phyloP scores from a whole-genome alignment of 1,140 invertebrate species.

The Pseudomyrmex cubaensis region DNA sequence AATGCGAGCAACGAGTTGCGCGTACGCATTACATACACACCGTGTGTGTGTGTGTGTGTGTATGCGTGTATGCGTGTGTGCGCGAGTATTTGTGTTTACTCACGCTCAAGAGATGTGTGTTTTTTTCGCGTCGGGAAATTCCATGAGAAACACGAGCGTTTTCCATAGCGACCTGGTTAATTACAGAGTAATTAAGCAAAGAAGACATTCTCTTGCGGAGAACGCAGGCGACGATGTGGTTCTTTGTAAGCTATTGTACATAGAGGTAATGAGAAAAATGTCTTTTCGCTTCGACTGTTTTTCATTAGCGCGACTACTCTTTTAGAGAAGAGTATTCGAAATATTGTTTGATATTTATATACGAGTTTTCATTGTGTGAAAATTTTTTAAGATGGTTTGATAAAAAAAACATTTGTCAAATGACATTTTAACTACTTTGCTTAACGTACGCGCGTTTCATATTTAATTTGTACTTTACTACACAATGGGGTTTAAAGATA shows the following conservation, averaged over 20 bases:
- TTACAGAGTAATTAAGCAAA: conserved; percentile 27
- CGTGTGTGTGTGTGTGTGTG: conserved; percentile 34
- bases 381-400: no score
- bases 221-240: neutral
- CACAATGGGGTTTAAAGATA: no score
- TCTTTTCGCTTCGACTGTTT: neutral
- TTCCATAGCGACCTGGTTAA: conserved; percentile 5
- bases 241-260: neutral
- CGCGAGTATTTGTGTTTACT: no score
- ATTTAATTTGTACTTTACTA: neutral
- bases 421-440: neutral
- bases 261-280: neutral
- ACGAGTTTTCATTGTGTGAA: neutral
- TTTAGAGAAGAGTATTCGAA: neutral
- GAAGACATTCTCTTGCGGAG: neutral
- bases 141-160: conserved; percentile 1
- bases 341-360: neutral
- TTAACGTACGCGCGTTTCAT: neutral
- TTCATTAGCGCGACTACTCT: no score
- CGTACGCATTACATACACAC: neutral
- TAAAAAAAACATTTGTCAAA: no score
- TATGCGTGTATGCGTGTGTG: neutral
- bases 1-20: conserved; percentile 49
- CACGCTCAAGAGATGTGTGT: neutral
- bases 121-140: conserved; percentile 3